Percentiles rank a stretch among this genome's conserved stretches.
These are phyloP conservation scores for Pyrrhia umbra DNA, from an alignment of 2,888 invertebrate species.

Conservation along the genomic window DNA sequence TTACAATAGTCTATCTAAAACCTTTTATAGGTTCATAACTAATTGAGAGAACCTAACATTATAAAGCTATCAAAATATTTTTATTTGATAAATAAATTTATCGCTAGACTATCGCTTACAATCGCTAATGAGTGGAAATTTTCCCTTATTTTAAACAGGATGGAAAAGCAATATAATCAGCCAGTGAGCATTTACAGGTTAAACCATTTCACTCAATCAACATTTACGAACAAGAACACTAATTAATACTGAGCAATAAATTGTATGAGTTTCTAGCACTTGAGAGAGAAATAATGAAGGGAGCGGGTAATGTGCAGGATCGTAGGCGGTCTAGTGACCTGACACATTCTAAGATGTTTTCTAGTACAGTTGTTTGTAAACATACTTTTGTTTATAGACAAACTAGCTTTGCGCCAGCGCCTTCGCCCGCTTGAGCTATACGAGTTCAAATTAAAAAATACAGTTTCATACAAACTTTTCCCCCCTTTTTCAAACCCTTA, in stretches of 20 bases:
- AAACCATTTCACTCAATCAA: conserved; percentile 26
- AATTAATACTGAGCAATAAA: conserved; percentile 19
- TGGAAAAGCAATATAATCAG: conserved; percentile 10
- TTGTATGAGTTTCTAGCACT: conserved; percentile 8
- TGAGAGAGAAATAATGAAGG: neutral
- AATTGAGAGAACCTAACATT: neutral
- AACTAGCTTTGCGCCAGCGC: no score
- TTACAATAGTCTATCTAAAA: neutral
- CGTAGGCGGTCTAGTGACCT: neutral
- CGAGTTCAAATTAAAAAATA: no score
- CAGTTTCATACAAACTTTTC: no score
- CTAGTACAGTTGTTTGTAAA: neutral
- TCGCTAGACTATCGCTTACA: neutral
- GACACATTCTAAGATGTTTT: neutral
- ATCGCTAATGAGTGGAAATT: neutral
- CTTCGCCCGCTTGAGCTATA: no score
- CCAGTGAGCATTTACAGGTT: neutral
- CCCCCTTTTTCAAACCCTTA: no score
- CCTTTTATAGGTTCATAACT: neutral
- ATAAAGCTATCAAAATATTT: neutral
- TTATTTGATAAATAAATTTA: conserved; percentile 1
- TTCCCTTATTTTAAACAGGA: neutral
- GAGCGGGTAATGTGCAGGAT: neutral
- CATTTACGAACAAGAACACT: conserved; percentile 25
- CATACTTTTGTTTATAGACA: no score